Evolutionary conservation across 64 coral and sea anemone genomes (phyloP), one percentile per base, ranked within the genome.

Genomic region (Pocillopora verrucosa): DNA sequence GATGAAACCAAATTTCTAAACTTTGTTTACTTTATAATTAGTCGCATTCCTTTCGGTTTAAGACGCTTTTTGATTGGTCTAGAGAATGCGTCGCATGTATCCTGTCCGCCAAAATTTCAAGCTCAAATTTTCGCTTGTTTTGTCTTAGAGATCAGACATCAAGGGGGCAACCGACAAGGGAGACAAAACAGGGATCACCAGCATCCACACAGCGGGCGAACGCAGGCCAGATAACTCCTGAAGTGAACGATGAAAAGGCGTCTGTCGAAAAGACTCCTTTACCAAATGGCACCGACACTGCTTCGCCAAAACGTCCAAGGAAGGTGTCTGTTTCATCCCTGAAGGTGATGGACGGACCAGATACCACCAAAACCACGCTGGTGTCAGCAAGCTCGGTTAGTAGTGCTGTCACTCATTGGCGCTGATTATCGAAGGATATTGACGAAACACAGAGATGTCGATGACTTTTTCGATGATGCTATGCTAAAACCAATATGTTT

Each of bases 301-400:
- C 36, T 9, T 5, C 63, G 6, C 20, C 17, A 30, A 65, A 65
- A 14, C 51, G 25, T 19, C 82, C 69, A n/a, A 56, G 41, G 20
- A 56, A 16, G 9, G 82, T 57, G 65, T 57, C 81, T 9, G 16
- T 41, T 35, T 65, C 81, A 41, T 56, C 82, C 13, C 64, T 68
- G 36, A 56, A 63, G 16, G 82, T 20, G 16, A 5, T 85, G 34
- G 82, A 85, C 72, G 82, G 82, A 72, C 82, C 20, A 16, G 82
- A 85, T 19, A 24, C 67, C 65, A 65, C 10, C 17, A 85, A 26
- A 85, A 72, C 82, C 0, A 85, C 1, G 37, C 82, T 85, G 6
- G 82, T 85, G 5, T 20, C 82, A 6, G 63, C 64, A 57, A 85
- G 64, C 64, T 24, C 41, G 76, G 68, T 80, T 68, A 10, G 59